Evolutionary conservation across 2,888 invertebrate species (phyloP).

Genomic region (Hanleya hanleyi): DNA sequence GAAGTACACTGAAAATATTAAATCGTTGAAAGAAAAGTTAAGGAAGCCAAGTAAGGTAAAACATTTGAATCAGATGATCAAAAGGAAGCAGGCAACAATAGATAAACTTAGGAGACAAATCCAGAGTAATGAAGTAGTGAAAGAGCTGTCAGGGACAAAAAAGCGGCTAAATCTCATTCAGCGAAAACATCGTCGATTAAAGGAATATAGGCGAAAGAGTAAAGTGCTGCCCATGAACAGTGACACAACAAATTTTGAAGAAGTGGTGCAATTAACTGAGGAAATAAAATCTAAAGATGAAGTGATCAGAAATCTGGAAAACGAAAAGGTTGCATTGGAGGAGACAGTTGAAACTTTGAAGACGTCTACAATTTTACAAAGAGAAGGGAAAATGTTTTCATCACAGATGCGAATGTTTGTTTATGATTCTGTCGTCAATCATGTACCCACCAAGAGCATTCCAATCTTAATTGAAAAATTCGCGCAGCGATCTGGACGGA

Average conservation of each 20-base stretch:
- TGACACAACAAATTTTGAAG: background rate
- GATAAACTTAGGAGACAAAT: slow-evolving; percentile 1
- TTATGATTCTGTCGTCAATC: slow-evolving; percentile 18
- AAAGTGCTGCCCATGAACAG: background rate
- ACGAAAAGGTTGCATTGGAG: background rate
- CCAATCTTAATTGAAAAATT: slow-evolving; percentile 17
- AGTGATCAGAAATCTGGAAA: slow-evolving; percentile 7
- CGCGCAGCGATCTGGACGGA: slow-evolving; percentile 6
- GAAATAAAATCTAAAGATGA: slow-evolving; percentile 3
- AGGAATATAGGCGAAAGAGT: slow-evolving; percentile 1
- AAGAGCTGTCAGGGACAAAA: background rate
- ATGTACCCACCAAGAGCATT: slow-evolving; percentile 18
- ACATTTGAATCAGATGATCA: slow-evolving; percentile 1
- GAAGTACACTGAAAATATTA: background rate
- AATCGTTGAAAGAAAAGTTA: slow-evolving; percentile 2
- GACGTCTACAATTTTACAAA: background rate
- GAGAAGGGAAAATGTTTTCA: slow-evolving; percentile 15
- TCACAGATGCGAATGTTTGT: background rate
- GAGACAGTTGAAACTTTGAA: background rate
- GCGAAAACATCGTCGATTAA: slow-evolving; percentile 2
- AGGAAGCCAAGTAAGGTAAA: slow-evolving; percentile 2
- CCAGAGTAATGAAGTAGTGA: background rate
- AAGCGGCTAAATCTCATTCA: background rate
- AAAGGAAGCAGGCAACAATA: slow-evolving; percentile 7
- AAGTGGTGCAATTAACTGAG: background rate